phyloP scores from a whole-genome alignment of 2,888 invertebrate genomes.

The Drosophila multiciliata region DNA sequence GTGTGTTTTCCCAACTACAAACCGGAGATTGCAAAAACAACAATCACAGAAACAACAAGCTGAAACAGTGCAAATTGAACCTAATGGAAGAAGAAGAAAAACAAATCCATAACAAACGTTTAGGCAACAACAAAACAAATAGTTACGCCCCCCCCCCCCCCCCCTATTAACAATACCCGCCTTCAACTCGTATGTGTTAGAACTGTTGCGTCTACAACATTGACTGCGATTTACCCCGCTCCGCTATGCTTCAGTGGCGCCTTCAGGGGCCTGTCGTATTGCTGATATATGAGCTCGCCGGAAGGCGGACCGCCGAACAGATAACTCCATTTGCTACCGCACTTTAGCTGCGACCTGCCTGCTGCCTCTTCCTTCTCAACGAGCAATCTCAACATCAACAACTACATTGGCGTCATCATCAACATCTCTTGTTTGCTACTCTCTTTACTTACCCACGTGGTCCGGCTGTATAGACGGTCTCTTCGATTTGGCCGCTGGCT shows the following conservation, averaged over 20 bases:
- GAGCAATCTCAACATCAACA: neutral
- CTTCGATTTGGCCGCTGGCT: constrained; percentile 89
- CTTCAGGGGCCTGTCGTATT: constrained; percentile 29
- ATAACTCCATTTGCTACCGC: constrained; percentile 66
- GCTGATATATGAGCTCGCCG: constrained; percentile 68
- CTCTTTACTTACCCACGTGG: constrained; percentile 88
- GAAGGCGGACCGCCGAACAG: constrained; percentile 49
- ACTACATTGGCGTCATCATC: neutral
- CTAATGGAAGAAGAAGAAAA: constrained; percentile 60
- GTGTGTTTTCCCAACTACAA: constrained; percentile 61
- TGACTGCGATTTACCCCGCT: constrained; percentile 28
- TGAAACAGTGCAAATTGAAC: constrained; percentile 53
- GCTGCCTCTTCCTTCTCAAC: constrained; percentile 9
- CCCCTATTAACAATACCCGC: neutral
- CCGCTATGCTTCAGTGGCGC: constrained; percentile 76
- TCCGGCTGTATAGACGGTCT: constrained; percentile 91
- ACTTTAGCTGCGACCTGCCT: constrained; percentile 24
- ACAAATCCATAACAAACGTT: constrained; percentile 50
- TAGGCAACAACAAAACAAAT: constrained; percentile 51
- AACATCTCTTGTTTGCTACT: neutral
- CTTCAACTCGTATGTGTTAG: constrained; percentile 64
- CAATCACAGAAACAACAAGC: constrained; percentile 17
- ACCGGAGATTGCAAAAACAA: constrained; percentile 73
- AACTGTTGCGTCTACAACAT: constrained; percentile 65
- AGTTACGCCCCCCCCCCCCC: neutral